Evolutionary conservation across 1,140 invertebrate species (phyloP), one percentile per base, ranked within the genome.

Genomic region (Hycleus phaleratus): DNA sequence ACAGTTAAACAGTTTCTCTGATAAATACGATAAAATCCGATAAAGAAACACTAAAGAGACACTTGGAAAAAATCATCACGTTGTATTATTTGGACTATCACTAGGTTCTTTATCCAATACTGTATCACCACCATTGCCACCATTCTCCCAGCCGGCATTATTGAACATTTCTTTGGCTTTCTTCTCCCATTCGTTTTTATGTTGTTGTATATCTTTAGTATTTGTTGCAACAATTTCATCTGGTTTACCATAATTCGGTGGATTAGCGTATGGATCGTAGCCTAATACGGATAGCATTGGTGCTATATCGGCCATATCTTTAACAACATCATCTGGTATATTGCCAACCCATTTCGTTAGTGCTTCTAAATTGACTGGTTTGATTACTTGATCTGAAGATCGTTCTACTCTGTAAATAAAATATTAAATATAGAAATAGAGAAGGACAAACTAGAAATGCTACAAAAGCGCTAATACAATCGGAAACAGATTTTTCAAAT

Each of bases 321-420:
- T 79, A 38, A 94, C 82, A 25, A 97, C 93, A 75, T 97, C 93
- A 24, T 84, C 81, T 24, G 95, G 95, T 70, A 98, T 87, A 63
- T 88, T 80, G 39, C 91, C 93, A 39, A 97, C 95, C 97, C 97
- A 99, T 78, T 97, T 97, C 60, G 86, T 86, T 46, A 99, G 77
- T 6, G 96, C 96, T 76, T 98, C 95, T 57, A 95, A 76, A 79
- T 98, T 98, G 9, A 99, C 88, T 4, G 97, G 95, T 73, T 97
- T 97, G 71, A 98, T 93, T 49, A 99, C 95, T 81, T 99, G 96
- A 79, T 99, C 96, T 59, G 94, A 96, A 10, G 95, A 98, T 54
- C 95, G 83, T 77, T 99, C 96, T 65, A 95, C 91, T 77, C 94
- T 97, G 79, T 46, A 79, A 18, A 79, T 67, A 68, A 66, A 73